Conservation (phyloP, 2,113 vertebrate genomes). For the Pluvianellus socialis region DNA sequence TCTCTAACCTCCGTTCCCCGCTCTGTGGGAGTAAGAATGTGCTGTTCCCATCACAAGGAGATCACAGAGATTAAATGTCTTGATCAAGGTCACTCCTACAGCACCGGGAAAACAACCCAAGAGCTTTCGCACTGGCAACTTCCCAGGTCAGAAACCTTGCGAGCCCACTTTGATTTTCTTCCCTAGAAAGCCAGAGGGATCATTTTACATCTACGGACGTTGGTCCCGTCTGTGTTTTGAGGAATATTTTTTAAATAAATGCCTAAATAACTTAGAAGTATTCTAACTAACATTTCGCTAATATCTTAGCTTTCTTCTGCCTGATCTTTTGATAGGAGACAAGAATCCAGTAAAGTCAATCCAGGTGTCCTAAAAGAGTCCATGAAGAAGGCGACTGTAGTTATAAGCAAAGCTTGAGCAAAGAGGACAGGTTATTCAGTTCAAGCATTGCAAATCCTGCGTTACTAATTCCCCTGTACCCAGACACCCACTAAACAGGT, state of each 20-base stretch:
- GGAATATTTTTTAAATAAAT: not conserved
- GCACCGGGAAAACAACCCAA: not conserved
- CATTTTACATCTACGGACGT: not conserved
- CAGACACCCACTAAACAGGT: not conserved
- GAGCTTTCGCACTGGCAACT: not conserved
- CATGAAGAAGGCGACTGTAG: not conserved
- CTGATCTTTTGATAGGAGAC: not conserved
- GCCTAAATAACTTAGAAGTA: not conserved
- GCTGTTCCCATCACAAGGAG: not conserved
- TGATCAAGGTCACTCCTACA: not conserved
- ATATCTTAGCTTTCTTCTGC: not conserved
- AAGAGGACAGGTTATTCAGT: not conserved
- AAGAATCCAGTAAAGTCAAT: not conserved
- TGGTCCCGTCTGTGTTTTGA: fast-evolving
- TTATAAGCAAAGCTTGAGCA: not conserved
- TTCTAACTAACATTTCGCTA: not conserved
- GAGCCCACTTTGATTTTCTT: not conserved
- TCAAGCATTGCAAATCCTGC: not conserved
- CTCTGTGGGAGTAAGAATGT: not conserved
- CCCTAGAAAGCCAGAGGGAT: not conserved
- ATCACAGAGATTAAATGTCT: not conserved
- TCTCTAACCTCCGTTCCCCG: not conserved
- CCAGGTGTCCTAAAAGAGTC: not conserved
- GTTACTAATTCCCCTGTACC: not conserved
- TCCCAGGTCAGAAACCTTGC: not conserved